Percentiles rank a stretch among this genome's conserved stretches.
Evolutionary conservation across 1,140 invertebrate species (phyloP).

Genomic region (Danaus plexippus): DNA sequence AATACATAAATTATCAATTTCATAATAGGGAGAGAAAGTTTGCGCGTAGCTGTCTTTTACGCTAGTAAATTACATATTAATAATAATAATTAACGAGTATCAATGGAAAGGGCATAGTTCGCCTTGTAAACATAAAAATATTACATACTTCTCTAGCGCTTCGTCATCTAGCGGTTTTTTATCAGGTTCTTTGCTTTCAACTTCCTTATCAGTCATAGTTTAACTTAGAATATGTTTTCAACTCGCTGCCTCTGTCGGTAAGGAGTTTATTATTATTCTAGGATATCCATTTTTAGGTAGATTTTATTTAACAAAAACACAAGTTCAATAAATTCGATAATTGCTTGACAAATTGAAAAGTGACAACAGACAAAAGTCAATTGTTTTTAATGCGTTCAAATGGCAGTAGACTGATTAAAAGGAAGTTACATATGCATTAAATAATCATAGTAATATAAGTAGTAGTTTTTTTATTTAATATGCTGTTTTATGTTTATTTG

Average conservation of each 20-base stretch:
- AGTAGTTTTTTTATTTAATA: no score
- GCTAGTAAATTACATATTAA: no score
- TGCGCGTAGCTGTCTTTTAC: no score
- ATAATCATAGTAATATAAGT: no score
- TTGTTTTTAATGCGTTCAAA: slow-evolving; percentile 4
- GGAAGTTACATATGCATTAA: no score
- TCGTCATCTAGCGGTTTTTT: slow-evolving; percentile 62
- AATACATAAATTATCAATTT: no score
- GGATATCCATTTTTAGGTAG: slow-evolving; percentile 11
- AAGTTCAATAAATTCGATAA: slow-evolving; percentile 17
- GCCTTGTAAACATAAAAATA: slow-evolving; percentile 10
- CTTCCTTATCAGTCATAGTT: slow-evolving; percentile 69
- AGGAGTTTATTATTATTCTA: slow-evolving; percentile 13
- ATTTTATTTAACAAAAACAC: slow-evolving; percentile 17
- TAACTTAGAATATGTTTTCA: slow-evolving; percentile 17
- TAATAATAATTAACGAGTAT: no score
- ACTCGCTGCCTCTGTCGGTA: slow-evolving; percentile 16
- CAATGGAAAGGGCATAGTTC: no score
- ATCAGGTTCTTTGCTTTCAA: slow-evolving; percentile 52
- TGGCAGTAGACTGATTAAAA: neutral
- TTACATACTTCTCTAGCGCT: slow-evolving; percentile 60
- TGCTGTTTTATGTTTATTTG: no score
- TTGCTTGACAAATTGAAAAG: slow-evolving; percentile 11
- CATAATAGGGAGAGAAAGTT: no score
- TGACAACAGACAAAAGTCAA: slow-evolving; percentile 4